Evolutionary conservation across 1,140 invertebrate species (phyloP).

Genomic region (Drosophila erecta): DNA sequence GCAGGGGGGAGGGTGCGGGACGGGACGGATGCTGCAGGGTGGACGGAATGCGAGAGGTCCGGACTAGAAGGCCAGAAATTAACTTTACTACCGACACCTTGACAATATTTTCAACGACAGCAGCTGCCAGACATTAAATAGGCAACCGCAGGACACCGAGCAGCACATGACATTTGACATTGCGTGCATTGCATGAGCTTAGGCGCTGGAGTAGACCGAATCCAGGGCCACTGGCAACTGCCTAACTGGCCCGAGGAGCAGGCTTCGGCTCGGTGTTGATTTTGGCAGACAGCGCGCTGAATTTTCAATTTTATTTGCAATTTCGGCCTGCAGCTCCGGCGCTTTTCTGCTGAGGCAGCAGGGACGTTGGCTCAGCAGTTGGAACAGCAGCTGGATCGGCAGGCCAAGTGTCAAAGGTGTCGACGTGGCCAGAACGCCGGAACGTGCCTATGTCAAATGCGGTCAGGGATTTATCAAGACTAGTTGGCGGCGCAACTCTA

Average conservation of each 20-base stretch:
- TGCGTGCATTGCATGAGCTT: constrained; percentile 60
- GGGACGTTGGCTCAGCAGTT: constrained; percentile 17
- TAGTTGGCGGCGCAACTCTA: neutral
- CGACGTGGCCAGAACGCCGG: constrained; percentile 46
- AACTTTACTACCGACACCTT: constrained; percentile 80
- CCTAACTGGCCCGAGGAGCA: constrained; percentile 18
- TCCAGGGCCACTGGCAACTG: constrained; percentile 12
- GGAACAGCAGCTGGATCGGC: neutral
- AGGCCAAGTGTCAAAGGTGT: constrained; percentile 59
- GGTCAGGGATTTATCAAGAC: constrained; percentile 63
- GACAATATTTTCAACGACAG: constrained; percentile 73
- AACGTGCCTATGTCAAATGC: constrained; percentile 75
- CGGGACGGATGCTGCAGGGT: no score
- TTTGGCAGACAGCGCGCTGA: constrained; percentile 69
- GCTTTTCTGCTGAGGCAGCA: constrained; percentile 64
- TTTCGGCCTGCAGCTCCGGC: constrained; percentile 10
- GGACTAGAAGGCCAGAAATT: constrained; percentile 61
- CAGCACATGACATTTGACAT: constrained; percentile 57
- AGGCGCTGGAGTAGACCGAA: constrained; percentile 5
- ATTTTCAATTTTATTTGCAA: constrained; percentile 79
- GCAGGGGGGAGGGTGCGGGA: constrained; percentile 19
- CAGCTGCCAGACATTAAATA: constrained; percentile 41
- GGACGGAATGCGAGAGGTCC: neutral
- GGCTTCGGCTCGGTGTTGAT: constrained; percentile 59
- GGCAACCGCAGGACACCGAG: constrained; percentile 46